Evolutionary conservation across 1,140 invertebrate species (phyloP).

Genomic region (Aethina tumida): DNA sequence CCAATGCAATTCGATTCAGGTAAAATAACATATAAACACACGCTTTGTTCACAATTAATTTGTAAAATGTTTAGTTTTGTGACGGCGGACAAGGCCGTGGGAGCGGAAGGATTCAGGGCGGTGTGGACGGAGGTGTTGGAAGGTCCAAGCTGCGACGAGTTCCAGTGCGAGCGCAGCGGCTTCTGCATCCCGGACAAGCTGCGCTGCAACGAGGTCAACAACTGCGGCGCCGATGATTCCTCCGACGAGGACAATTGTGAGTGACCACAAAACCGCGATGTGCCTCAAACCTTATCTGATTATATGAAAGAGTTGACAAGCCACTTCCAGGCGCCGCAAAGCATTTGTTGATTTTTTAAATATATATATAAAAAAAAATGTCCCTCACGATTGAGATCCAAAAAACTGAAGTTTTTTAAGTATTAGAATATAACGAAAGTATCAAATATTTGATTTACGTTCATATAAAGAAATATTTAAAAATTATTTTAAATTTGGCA

Average conservation of each 20-base stretch:
- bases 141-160: conserved; percentile 46
- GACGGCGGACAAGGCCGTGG: conserved; percentile 73
- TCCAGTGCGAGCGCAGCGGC: conserved; percentile 53
- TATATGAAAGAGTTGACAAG: too few species aligned
- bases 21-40: conserved; percentile 34
- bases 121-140: conserved; percentile 79
- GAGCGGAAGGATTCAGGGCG: conserved; percentile 72
- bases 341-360: too few species aligned
- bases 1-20: conserved; percentile 72
- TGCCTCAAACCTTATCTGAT: too few species aligned
- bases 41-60: conserved; percentile 1
- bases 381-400: too few species aligned
- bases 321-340: too few species aligned
- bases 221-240: conserved; percentile 69
- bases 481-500: too few species aligned
- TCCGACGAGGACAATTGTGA: conserved; percentile 78
- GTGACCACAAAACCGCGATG: too few species aligned
- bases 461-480: too few species aligned
- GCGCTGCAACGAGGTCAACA: conserved; percentile 65
- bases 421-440: too few species aligned
- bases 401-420: too few species aligned
- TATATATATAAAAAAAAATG: too few species aligned
- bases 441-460: too few species aligned
- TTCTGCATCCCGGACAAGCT: conserved; percentile 73
- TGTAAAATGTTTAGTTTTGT: conserved; percentile 56